phyloP scores from a whole-genome alignment of 2,797 vertebrate genomes.

The Trichosurus vulpecula region DNA sequence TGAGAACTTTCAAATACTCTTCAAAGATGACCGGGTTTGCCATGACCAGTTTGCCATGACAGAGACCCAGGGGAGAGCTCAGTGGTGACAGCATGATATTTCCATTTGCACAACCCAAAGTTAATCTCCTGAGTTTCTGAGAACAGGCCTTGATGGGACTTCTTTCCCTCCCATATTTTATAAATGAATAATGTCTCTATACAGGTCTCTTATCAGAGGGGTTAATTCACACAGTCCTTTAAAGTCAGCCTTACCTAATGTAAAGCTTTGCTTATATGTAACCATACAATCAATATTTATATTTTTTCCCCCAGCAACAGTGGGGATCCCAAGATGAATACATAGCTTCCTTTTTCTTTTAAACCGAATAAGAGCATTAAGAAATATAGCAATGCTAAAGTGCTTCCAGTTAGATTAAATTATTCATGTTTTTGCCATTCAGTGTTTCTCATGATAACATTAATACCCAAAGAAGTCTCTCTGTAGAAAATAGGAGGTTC shows the following conservation, averaged over 20 bases:
- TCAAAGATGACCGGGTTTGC: too few relatives aligned
- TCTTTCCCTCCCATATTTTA: not conserved
- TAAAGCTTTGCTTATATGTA: not conserved
- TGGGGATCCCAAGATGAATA: constrained; percentile 39
- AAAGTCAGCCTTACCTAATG: not conserved
- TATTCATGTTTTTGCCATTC: constrained; percentile 75
- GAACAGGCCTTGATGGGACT: not conserved
- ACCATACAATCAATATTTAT: constrained; percentile 45
- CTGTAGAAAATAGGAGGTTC: constrained; percentile 67
- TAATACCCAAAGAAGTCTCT: constrained; percentile 45
- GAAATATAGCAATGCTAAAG: constrained; percentile 53
- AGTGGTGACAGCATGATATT: not conserved
- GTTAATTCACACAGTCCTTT: not conserved
- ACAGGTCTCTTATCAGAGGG: not conserved
- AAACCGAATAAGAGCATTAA: constrained; percentile 51
- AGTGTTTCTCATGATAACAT: constrained; percentile 68
- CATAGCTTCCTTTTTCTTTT: constrained; percentile 44
- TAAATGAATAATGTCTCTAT: not conserved
- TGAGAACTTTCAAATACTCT: not conserved
- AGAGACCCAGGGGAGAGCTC: not conserved
- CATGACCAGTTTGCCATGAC: not conserved
- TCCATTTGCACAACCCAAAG: not conserved
- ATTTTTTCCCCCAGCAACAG: constrained; percentile 20
- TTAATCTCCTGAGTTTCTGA: not conserved
- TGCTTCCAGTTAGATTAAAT: constrained; percentile 67